Base-by-base conservation (phyloP, 2,888 invertebrate species). In the Eupithecia abbreviata region DNA sequence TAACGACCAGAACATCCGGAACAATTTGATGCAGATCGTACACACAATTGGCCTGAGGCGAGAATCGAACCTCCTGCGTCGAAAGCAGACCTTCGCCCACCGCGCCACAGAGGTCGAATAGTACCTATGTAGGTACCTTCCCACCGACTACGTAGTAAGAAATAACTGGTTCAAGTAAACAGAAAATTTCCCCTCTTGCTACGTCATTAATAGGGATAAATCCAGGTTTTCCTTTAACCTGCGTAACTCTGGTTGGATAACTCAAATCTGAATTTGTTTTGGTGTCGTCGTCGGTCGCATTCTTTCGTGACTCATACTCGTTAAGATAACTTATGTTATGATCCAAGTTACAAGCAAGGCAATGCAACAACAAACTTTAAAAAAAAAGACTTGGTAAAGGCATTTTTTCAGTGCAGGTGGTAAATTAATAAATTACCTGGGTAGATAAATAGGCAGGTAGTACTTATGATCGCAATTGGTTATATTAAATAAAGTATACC, bases 201-300 rank as follows among this genome's bases (percentile, higher is more conserved):
- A 62, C 30, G 62, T 62, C 30, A 62, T 62, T 18, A 30, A 30
- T 58, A 18, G 15, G 62, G 62, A 62, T 62, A 30, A 62, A 9
- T 13, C n/a, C 18, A 18, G 55, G 55, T 58, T 58, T 18, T 58
- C 9, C 55, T 9, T 18, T 18, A n/a, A 18, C 18, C 55, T 9
- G 9, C 7, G 30, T 30, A 30, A 62, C 18, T 45, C 51, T 62
- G 71, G 62, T 43, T 62, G 51, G 15, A n/a, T n/a, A 7, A 18
- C 55, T 9, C n/a, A n/a, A 55, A 4, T 62, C 42, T 47, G 49
- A 47, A 65, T 75, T 81, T 72, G 69, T 78, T 71, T 74, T 77
- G 47, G 49, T 77, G 67, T 55, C 51, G 51, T 47, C 4, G 13
- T 58, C 73, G 75, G 58, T 41, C 55, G 43, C 75, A 72, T 75